Evolutionary conservation across 92 coral and sea anemone species (phyloP).

Genomic region (Epizoanthus fatuus): DNA sequence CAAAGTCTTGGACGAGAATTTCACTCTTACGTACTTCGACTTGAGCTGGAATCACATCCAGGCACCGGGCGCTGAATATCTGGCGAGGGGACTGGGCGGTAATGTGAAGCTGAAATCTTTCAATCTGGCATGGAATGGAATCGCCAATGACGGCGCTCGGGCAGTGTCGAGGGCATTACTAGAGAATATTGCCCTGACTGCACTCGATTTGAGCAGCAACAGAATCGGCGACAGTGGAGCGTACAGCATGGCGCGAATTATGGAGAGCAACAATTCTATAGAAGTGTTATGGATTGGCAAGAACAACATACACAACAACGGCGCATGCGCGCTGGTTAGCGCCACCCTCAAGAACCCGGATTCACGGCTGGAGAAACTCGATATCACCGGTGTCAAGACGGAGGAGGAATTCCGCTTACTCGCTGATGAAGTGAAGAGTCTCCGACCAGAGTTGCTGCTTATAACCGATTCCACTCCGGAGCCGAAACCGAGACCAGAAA

Average conservation of each 20-base stretch:
- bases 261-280: constrained; percentile 68
- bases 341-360: constrained; percentile 75
- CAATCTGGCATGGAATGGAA: constrained; percentile 92
- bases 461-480: constrained; percentile 82
- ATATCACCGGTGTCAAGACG: constrained; percentile 71
- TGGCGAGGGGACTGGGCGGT: constrained; percentile 80
- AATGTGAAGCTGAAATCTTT: constrained; percentile 84
- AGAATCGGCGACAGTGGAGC: constrained; percentile 75
- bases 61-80: constrained; percentile 70
- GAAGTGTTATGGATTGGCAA: constrained; percentile 75
- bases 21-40: constrained; percentile 71
- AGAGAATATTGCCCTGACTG: constrained; percentile 74
- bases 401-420: constrained; percentile 71
- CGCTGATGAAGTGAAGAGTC: constrained; percentile 61
- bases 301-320: constrained; percentile 78
- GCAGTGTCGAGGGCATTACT: constrained; percentile 73
- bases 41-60: constrained; percentile 96
- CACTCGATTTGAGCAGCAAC: constrained; percentile 80
- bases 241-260: constrained; percentile 58
- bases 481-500: constrained; percentile 53
- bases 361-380: constrained; percentile 67
- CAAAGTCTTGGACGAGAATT: constrained; percentile 79
- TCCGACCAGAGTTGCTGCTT: constrained; percentile 64
- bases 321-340: constrained; percentile 80
- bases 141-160: constrained; percentile 76